phyloP scores from a whole-genome alignment of 2,797 vertebrate genomes.

The Galagoides demidoff region DNA sequence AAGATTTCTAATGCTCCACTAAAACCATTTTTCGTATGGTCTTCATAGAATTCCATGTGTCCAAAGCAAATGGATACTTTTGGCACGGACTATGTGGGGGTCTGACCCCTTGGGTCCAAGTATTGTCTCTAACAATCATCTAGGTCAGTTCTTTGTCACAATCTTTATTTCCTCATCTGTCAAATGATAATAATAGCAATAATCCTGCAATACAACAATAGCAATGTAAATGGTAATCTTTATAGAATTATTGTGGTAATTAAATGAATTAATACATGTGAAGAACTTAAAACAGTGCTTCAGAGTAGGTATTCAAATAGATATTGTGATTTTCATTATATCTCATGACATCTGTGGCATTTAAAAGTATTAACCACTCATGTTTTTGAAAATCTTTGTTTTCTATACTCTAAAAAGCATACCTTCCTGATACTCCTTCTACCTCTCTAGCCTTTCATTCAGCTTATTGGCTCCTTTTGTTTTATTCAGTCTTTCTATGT shows the following conservation, averaged over 20 bases:
- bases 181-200: neutral
- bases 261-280: neutral
- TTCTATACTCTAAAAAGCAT: neutral
- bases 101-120: neutral
- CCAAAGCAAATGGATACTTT: neutral
- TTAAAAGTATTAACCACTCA: neutral
- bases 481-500: neutral
- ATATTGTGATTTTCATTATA: neutral
- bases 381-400: conserved; percentile 1
- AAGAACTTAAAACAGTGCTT: conserved; percentile 4
- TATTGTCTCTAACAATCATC: neutral
- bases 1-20: neutral
- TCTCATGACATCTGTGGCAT: neutral
- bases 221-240: neutral
- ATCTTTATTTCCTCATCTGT: neutral
- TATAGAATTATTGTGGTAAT: neutral
- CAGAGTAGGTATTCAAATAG: neutral
- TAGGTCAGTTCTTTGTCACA: neutral
- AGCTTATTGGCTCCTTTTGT: neutral
- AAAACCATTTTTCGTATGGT: neutral
- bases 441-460: neutral
- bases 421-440: neutral
- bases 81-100: neutral
- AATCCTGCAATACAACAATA: neutral
- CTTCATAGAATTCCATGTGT: neutral